These are phyloP conservation scores for Lytechinus pictus DNA, from an alignment of 35 echinoderm and acorn worm genomes.

Conservation along the genomic window DNA sequence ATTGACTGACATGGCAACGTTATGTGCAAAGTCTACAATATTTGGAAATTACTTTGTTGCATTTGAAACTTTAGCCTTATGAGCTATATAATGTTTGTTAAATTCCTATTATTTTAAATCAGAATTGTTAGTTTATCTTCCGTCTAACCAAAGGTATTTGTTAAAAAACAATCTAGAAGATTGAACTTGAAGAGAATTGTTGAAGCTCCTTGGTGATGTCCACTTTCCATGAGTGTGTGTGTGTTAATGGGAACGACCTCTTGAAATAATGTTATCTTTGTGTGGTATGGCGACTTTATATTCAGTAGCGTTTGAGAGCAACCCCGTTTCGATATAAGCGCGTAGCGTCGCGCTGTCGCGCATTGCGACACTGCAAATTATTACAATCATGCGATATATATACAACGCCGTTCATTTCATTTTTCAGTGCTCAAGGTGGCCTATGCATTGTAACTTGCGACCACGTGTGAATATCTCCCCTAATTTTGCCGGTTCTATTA, in stretches of 20 bases:
- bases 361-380: background rate
- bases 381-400: background rate
- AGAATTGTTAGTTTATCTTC: too few species aligned
- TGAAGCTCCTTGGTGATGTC: background rate
- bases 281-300: background rate
- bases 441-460: background rate
- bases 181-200: too few species aligned
- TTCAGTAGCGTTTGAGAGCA: background rate
- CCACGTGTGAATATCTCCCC: background rate
- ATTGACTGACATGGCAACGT: too few species aligned
- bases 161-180: too few species aligned
- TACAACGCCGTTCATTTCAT: background rate
- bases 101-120: too few species aligned
- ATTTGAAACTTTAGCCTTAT: too few species aligned
- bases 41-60: too few species aligned
- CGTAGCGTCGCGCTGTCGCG: background rate
- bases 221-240: background rate
- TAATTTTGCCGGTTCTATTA: background rate
- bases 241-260: background rate
- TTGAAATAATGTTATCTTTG: conserved; percentile 1
- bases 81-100: too few species aligned
- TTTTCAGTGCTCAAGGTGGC: background rate
- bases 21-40: too few species aligned
- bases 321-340: background rate
- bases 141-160: too few species aligned